Conservation (phyloP, 2,888 invertebrate genomes). For the Epirrhoe tristata region DNA sequence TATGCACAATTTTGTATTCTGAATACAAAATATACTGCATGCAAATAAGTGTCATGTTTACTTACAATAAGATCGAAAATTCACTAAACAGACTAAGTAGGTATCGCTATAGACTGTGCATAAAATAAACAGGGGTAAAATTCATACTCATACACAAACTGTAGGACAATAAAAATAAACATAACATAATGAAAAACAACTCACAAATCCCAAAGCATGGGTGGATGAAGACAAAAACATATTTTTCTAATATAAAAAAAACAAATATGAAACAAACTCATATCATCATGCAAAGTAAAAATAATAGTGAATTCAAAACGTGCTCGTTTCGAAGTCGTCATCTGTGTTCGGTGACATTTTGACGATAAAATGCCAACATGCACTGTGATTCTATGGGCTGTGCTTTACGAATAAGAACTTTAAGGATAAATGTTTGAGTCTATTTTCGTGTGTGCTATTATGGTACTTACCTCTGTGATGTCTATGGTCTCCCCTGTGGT, state of each 20-base stretch:
- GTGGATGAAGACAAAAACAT: slow-evolving; percentile 56
- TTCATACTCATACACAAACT: slow-evolving; percentile 59
- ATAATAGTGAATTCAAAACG: slow-evolving; percentile 50
- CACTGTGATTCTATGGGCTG: slow-evolving; percentile 50
- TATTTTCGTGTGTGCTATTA: slow-evolving; percentile 15
- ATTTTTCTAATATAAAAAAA: slow-evolving; percentile 26
- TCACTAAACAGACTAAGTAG: slow-evolving; percentile 19
- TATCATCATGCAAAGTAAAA: slow-evolving; percentile 66
- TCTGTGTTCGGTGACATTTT: slow-evolving; percentile 44
- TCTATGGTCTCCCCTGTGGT: slow-evolving; percentile 95
- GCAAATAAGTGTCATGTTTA: slow-evolving; percentile 49
- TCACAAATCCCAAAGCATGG: slow-evolving; percentile 65
- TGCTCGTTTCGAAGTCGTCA: slow-evolving; percentile 50
- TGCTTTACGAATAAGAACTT: slow-evolving; percentile 41
- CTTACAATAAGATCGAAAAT: slow-evolving; percentile 4
- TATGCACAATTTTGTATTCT: slow-evolving; percentile 20
- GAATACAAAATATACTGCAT: slow-evolving; percentile 45
- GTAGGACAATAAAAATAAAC: slow-evolving; percentile 56
- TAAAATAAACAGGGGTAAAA: slow-evolving; percentile 44
- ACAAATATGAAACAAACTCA: slow-evolving; percentile 50
- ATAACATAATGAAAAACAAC: slow-evolving; percentile 56
- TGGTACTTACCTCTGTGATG: slow-evolving; percentile 90
- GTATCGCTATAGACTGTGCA: slow-evolving; percentile 45
- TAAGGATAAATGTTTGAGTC: slow-evolving; percentile 8
- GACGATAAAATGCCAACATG: slow-evolving; percentile 57